Base-by-base conservation (phyloP, 2,797 vertebrate genomes). In the Clarias platycephalus region DNA sequence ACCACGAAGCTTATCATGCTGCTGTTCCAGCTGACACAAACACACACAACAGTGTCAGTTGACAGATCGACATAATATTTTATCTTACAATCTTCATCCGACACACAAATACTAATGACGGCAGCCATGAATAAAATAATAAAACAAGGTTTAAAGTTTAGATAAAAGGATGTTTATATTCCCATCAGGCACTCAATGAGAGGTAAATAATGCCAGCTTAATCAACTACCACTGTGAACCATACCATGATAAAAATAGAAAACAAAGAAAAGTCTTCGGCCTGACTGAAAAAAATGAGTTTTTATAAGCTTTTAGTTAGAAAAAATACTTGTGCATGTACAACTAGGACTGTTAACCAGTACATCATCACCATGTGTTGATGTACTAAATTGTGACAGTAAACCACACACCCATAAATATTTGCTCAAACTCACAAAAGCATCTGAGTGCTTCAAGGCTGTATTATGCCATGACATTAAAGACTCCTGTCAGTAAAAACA, bases 1-100 rank as follows among this genome's bases (percentile, higher is more conserved):
- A 67, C 88, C 93, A 81, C 93, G 94, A 83, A 98, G 91, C 91
- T 93, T 94, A 81, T 97, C 96, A 1, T 97, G 96, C 80, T 95
- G 94, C 80, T 96, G 91, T 92, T 96, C 96, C 12, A 97, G 90
- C 97, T 98, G 86, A 81, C 63, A 85, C 58, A 86, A 34, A 85
- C 72, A 80, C 22, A 81, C 5, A 63, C 13, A 62, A 34, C 31
- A 34, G 37, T 31, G 71, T 71, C 22, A 71, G 64, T 5, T 12
- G 26, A 22, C 20, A 31, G 12, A 31, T 63, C n/a, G 28, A 31
- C 26, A 49, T 22, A 0, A 15, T 37, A 58, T 24, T 55, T n/a
- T 67, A 60, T n/a, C 26, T 49, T 53, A 53, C 55, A 31, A 26
- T 74, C 58, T 64, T 58, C 57, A n/a, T 64, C 28, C 28, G 6